Evolutionary conservation across 2,797 vertebrate species (phyloP).

Genomic region (Smutsia gigantea): DNA sequence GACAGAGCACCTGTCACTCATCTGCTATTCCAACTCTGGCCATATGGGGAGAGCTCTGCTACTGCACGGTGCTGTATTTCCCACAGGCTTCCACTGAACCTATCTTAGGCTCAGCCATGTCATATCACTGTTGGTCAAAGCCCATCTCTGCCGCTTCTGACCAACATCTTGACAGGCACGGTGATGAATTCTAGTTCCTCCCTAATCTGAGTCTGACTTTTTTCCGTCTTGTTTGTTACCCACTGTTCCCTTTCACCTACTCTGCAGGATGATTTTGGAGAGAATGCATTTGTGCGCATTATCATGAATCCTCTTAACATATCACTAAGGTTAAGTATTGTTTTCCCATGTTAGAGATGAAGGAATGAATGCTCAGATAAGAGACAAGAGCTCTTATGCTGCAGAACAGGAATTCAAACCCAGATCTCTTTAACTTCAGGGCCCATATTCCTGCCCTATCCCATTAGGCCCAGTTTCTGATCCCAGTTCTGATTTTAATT

Average conservation of each 20-base stretch:
- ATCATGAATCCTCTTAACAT: constrained; percentile 7
- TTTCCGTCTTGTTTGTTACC: not conserved
- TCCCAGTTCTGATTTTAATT: not conserved
- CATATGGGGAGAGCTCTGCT: not conserved
- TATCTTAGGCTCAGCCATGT: not conserved
- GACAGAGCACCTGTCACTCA: not conserved
- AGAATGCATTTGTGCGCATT: not conserved
- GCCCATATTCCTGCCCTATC: not conserved
- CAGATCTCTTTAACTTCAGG: not conserved
- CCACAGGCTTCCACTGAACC: not conserved
- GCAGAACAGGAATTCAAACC: constrained; percentile 1
- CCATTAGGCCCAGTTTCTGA: not conserved
- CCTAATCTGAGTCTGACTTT: not conserved
- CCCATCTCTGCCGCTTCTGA: not conserved
- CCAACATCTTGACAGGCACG: not conserved
- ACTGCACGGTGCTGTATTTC: not conserved
- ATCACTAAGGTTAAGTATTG: not conserved
- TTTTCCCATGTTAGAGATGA: not conserved
- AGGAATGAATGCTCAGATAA: not conserved
- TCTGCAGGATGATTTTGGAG: not conserved
- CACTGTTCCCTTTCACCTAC: not conserved
- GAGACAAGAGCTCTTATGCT: not conserved
- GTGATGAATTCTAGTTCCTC: not conserved
- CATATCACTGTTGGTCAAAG: not conserved
- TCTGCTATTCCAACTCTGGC: not conserved